Percentiles rank a stretch among this genome's conserved stretches.
phyloP scores from a whole-genome alignment of 2,888 invertebrate genomes.

The Drosophila limbata region DNA sequence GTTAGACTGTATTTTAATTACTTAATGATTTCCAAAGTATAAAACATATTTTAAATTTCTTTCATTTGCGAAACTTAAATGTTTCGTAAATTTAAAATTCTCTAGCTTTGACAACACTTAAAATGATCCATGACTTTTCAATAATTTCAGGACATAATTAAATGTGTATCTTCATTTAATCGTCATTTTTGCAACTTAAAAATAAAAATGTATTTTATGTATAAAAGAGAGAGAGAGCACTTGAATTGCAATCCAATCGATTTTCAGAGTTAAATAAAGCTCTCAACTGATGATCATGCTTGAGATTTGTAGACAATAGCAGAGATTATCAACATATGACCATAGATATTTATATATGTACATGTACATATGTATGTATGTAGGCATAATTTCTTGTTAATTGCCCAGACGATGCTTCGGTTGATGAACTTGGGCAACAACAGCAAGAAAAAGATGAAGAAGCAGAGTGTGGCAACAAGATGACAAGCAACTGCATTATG shows the following conservation, averaged over 20 bases:
- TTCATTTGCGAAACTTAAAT: too few relatives aligned
- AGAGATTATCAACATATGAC: slow-evolving; percentile 14
- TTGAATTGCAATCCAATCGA: slow-evolving; percentile 10
- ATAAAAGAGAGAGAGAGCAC: not conserved
- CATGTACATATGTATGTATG: slow-evolving; percentile 1
- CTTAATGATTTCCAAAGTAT: too few relatives aligned
- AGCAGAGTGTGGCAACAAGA: slow-evolving; percentile 33
- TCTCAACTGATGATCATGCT: not conserved
- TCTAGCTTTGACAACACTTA: too few relatives aligned
- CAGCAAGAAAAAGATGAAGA: slow-evolving; percentile 8
- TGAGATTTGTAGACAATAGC: slow-evolving; percentile 14
- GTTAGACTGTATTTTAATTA: too few relatives aligned
- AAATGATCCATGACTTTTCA: too few relatives aligned
- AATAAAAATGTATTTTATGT: too few relatives aligned
- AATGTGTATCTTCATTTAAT: too few relatives aligned
- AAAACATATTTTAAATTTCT: too few relatives aligned
- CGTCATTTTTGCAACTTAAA: too few relatives aligned
- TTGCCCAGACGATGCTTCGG: slow-evolving; percentile 43
- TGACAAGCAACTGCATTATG: slow-evolving; percentile 56
- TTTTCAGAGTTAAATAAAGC: slow-evolving; percentile 3
- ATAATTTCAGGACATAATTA: too few relatives aligned
- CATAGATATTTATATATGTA: not conserved
- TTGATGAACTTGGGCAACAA: slow-evolving; percentile 45
- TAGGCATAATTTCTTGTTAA: slow-evolving; percentile 29
- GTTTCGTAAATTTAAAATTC: too few relatives aligned